Evolutionary conservation across 2,797 vertebrate species (phyloP).

Genomic region (Microctenopoma stevenorrisi): DNA sequence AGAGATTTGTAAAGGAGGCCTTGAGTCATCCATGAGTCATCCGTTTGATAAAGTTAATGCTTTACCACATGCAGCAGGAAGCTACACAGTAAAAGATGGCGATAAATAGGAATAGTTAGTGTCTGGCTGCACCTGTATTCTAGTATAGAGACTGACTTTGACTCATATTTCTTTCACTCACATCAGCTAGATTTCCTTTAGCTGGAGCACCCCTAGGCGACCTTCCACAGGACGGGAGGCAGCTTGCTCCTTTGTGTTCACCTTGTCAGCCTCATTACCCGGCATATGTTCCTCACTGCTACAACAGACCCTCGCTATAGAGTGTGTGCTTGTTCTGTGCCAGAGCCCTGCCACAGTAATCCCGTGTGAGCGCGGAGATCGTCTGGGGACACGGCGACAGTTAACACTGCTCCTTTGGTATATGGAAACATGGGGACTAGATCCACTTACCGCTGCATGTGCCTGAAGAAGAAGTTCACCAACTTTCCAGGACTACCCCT

Average conservation of each 20-base stretch:
- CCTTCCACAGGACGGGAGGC: background rate
- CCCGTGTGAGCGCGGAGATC: conserved; percentile 3
- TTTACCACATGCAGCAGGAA: background rate
- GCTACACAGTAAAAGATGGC: background rate
- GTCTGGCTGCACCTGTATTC: background rate
- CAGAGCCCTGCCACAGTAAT: conserved; percentile 16
- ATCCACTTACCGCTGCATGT: background rate
- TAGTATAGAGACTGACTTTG: background rate
- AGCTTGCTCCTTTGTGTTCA: conserved; percentile 33
- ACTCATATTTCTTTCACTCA: background rate
- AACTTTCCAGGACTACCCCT: no score
- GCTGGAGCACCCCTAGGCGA: background rate
- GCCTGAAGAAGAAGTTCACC: background rate
- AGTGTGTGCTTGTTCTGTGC: conserved; percentile 22
- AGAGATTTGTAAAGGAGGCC: background rate
- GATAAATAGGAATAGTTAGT: background rate
- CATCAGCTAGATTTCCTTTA: background rate
- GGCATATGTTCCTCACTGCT: conserved; percentile 36
- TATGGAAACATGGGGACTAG: background rate
- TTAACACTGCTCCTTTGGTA: background rate
- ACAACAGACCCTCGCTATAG: conserved; percentile 21
- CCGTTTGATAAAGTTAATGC: background rate
- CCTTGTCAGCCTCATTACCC: conserved; percentile 37
- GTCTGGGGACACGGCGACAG: conserved; percentile 2
- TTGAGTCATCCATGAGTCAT: background rate